phyloP scores from a whole-genome alignment of 30 jellyfish, hydroid and myxozoan species.

The Cassiopea andromeda region DNA sequence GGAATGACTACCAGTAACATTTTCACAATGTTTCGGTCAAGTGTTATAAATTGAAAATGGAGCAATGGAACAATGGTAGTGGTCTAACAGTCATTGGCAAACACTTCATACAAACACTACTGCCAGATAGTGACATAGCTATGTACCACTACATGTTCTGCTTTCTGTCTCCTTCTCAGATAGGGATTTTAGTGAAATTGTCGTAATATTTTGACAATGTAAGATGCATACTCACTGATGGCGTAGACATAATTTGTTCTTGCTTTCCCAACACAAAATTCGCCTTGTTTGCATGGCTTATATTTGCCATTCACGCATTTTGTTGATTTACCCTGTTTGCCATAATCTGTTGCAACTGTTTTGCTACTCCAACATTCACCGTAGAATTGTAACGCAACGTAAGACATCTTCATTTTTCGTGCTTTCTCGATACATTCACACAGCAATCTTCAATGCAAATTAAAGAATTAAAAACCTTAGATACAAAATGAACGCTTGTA shows the following conservation, averaged over 20 bases:
- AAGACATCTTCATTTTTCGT: not conserved
- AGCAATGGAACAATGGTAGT: too few species aligned
- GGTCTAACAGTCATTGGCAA: too few species aligned
- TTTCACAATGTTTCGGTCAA: too few species aligned
- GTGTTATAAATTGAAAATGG: too few species aligned
- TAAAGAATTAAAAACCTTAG: not conserved
- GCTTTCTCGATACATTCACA: conserved; percentile 39
- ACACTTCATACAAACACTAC: too few species aligned
- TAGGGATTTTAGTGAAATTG: too few species aligned
- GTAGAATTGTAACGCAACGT: conserved; percentile 26
- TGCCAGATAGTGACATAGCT: too few species aligned
- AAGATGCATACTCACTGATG: conserved; percentile 14
- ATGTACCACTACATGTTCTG: too few species aligned
- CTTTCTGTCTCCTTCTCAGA: too few species aligned
- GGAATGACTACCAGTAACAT: too few species aligned
- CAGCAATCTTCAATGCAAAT: not conserved
- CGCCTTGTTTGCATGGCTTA: conserved; percentile 36
- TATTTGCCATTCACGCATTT: conserved; percentile 36
- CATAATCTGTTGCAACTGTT: not conserved
- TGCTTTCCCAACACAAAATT: conserved; percentile 39
- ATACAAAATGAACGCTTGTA: not conserved
- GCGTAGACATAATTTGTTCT: conserved; percentile 33
- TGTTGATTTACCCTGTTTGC: conserved; percentile 24
- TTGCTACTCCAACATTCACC: conserved; percentile 61
- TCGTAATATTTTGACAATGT: too few species aligned